phyloP scores from a whole-genome alignment of 2,888 invertebrate species.

The Incurvaria masculella region DNA sequence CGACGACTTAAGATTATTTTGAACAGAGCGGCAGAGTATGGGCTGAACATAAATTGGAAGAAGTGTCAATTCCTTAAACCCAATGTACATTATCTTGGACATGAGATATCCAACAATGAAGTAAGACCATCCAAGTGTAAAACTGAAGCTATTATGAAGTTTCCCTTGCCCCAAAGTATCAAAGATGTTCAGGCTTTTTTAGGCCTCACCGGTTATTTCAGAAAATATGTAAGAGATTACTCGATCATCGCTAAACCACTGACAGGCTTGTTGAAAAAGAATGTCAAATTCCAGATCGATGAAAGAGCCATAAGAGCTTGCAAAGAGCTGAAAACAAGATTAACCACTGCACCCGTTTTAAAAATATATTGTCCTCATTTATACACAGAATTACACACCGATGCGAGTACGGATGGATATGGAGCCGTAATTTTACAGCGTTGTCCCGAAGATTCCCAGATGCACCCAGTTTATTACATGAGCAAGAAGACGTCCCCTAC shows the following conservation, averaged over 20 bases:
- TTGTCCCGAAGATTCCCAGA: no score
- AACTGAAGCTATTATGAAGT: background rate
- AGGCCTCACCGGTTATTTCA: slow-evolving; percentile 1
- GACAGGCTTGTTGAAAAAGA: slow-evolving; percentile 6
- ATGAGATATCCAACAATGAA: no score
- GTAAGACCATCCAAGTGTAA: no score
- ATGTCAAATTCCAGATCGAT: background rate
- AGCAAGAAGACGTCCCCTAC: no score
- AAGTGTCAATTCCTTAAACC: no score
- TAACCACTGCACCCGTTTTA: background rate
- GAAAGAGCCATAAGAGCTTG: slow-evolving; percentile 1
- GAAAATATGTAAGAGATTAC: slow-evolving; percentile 4
- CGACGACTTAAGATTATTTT: no score
- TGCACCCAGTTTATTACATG: no score
- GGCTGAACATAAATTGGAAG: no score
- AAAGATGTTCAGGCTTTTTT: slow-evolving; percentile 3
- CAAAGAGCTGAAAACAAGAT: background rate
- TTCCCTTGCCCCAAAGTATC: background rate
- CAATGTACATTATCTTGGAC: no score
- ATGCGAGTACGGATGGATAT: slow-evolving; percentile 1
- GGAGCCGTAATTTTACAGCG: slow-evolving; percentile 5
- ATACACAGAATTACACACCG: slow-evolving; percentile 5
- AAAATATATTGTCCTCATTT: slow-evolving; percentile 4
- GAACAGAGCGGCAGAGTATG: no score
- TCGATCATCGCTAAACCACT: slow-evolving; percentile 7